A percentile compares a stretch with the other conserved stretches of the same genome.
Conservation (phyloP, 2,888 invertebrate genomes). For the Platycheirus rosarum region DNA sequence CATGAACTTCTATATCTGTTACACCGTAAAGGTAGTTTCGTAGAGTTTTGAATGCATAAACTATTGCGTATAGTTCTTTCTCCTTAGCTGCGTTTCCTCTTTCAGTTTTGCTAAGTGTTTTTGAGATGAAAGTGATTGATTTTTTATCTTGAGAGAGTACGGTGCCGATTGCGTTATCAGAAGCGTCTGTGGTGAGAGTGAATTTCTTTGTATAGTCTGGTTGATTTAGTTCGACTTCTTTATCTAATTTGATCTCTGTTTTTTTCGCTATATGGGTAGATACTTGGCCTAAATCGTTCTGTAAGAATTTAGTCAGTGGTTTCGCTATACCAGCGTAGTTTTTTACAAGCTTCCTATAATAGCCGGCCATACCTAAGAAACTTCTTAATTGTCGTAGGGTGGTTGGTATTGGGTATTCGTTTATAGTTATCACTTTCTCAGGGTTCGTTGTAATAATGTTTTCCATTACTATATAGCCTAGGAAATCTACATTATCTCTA, state of each 20-base stretch:
- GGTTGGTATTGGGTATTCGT: not conserved
- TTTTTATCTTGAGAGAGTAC: constrained; percentile 76
- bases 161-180: constrained; percentile 76
- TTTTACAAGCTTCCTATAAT: constrained; percentile 6
- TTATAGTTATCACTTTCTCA: not conserved
- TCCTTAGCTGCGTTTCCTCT: not conserved
- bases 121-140: not conserved
- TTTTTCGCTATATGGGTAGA: constrained; percentile 30
- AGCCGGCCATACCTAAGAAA: not conserved
- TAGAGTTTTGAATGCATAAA: constrained; percentile 4
- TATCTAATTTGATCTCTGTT: not conserved
- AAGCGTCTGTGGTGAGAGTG: constrained; percentile 77
- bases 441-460: constrained; percentile 3
- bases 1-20: not conserved
- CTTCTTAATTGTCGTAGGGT: not conserved
- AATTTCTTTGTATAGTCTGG: constrained; percentile 33
- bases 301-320: constrained; percentile 1
- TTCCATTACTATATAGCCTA: constrained; percentile 4
- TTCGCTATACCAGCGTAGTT: constrained; percentile 7
- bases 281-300: constrained; percentile 6
- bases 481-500: not conserved
- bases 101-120: not conserved
- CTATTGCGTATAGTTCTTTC: constrained; percentile 22
- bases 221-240: not conserved
- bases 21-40: constrained; percentile 15